Base-by-base conservation (phyloP, 1,140 invertebrate genomes). In the Cylas formicarius region DNA sequence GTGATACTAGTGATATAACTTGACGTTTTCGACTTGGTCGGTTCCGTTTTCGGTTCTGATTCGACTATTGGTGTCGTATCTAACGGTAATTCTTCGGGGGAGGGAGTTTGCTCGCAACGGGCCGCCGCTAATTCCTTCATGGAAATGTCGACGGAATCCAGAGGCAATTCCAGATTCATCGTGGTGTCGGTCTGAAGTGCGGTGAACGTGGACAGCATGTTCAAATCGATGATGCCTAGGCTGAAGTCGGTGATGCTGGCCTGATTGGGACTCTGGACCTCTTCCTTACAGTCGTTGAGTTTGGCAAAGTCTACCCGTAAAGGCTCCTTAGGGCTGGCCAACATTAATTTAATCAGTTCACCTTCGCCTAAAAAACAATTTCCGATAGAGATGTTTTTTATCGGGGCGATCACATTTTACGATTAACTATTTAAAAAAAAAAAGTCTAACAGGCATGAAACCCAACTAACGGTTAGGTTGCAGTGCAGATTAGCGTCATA, bases 1-100 rank as follows among this genome's bases (percentile, higher is more conserved):
- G n/a, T n/a, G 1, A 88, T 81, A 50, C 84, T 87, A 1, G 83
- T 86, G 2, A 88, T 80, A 57, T 86, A 86, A 61, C 82, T 85
- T 72, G 70, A 72, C 40, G 70, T 69, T 56, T 75, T 75, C 18
- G 75, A 74, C 57, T 76, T 75, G n/a, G 67, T 62, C 21, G 67
- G 65, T 49, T 75, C 74, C 10, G 63, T 73, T 63, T 75, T 53
- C 62, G 44, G 41, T 27, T 77, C 73, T 1, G 69, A 68, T 48
- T 72, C 74, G 1, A 70, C 71, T 7, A 56, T 46, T 2, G 61
- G 61, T 11, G 54, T 74, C 8, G 78, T 78, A 65, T 87, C 84
- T 9, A 88, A 67, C 0, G 85, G 85, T 26, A 89, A 65, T 57
- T 89, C 85, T 63, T 89, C 84, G 0, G 83, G 78, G 0, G 84